These are phyloP conservation scores for Epinephelus lanceolatus DNA, from an alignment of 2,113 vertebrate genomes.

Conservation along the genomic window DNA sequence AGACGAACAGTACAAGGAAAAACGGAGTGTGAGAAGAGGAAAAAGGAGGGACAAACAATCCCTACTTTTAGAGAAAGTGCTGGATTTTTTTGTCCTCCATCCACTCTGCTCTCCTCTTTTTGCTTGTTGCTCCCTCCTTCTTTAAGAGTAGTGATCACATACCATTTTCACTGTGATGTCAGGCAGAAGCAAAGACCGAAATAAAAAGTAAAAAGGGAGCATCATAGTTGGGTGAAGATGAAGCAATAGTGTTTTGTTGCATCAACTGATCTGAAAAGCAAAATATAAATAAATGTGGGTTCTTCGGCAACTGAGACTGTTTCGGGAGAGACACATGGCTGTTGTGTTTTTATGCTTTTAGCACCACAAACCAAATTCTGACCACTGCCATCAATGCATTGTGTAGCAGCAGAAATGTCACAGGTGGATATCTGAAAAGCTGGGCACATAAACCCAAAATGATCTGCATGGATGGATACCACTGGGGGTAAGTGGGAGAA, in stretches of 20 bases:
- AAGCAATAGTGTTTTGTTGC: not conserved
- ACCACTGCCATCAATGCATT: not conserved
- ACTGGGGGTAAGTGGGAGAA: not conserved
- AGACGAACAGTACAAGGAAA: not conserved
- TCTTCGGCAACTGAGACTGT: not conserved
- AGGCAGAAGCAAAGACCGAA: constrained; percentile 1
- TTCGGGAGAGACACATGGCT: not conserved
- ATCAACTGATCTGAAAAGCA: constrained; percentile 2
- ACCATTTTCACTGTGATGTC: not conserved
- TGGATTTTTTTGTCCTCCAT: not conserved
- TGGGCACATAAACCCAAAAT: not conserved
- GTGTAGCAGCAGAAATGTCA: not conserved
- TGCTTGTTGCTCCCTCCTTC: not conserved
- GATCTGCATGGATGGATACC: not conserved
- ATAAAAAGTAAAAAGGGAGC: not conserved
- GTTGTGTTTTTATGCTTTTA: not conserved
- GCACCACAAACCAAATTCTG: not conserved
- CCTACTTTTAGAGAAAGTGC: not conserved
- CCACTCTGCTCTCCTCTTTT: not conserved
- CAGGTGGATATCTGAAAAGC: not conserved
- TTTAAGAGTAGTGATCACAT: constrained; percentile 11
- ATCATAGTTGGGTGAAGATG: not conserved
- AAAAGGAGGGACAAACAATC: not conserved
- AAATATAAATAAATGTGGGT: not conserved
- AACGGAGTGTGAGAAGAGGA: not conserved